Conservation (phyloP, 2,797 vertebrate species). For the Squalus acanthias region DNA sequence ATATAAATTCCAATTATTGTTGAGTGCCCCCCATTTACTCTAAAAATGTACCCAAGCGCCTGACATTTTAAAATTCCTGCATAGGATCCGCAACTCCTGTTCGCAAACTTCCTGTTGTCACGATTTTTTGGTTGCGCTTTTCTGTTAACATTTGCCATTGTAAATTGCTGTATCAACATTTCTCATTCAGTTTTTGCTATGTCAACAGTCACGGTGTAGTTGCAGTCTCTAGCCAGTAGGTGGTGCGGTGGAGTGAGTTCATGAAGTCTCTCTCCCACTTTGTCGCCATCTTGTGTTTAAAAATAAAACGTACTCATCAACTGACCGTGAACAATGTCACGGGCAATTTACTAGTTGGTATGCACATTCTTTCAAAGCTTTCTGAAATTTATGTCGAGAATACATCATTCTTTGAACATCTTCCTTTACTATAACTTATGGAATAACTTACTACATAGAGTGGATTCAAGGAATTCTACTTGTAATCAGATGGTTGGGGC, state of each 20-base stretch:
- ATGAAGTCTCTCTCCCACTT: not conserved
- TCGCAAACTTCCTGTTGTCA: not conserved
- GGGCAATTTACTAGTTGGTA: not conserved
- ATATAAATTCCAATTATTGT: not conserved
- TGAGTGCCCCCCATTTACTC: not conserved
- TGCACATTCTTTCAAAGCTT: not conserved
- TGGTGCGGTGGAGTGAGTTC: not conserved
- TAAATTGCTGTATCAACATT: not conserved
- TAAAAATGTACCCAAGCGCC: not conserved
- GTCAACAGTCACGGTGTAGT: not conserved
- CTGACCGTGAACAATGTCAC: not conserved
- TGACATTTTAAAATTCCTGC: not conserved
- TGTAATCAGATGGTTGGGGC: conserved; percentile 26
- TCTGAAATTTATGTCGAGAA: not conserved
- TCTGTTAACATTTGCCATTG: not conserved
- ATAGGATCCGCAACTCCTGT: not conserved
- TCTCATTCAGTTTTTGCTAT: not conserved
- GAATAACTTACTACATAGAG: conserved; percentile 32
- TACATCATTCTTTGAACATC: not conserved
- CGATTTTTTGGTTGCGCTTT: not conserved
- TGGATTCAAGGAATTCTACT: conserved; percentile 24
- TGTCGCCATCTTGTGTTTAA: not conserved
- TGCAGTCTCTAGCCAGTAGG: not conserved
- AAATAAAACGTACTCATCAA: not conserved
- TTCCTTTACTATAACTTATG: conserved; percentile 15